Conservation (phyloP, 2,113 vertebrate species). For the Chroicocephalus ridibundus region DNA sequence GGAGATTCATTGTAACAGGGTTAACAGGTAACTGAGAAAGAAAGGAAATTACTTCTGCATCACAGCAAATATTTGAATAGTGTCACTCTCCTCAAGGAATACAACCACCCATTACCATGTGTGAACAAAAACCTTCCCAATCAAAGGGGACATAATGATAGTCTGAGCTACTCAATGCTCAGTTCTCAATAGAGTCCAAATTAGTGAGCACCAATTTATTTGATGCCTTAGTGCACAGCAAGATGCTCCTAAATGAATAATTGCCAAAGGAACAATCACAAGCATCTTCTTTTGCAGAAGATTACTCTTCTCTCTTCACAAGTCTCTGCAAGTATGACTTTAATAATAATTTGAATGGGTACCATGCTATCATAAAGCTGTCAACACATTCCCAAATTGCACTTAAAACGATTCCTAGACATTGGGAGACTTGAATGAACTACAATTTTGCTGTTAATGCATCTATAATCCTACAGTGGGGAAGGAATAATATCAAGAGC, state of each 20-base stretch:
- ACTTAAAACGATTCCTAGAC: conserved; percentile 50
- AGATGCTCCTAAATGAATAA: conserved; percentile 33
- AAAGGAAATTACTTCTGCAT: conserved; percentile 50
- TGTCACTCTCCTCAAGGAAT: background rate
- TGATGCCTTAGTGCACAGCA: background rate
- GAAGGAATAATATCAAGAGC: background rate
- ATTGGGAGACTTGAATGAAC: background rate
- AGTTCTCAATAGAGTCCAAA: background rate
- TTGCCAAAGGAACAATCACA: conserved; percentile 15
- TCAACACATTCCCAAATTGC: conserved; percentile 47
- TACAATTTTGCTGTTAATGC: conserved; percentile 2
- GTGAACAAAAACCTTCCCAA: background rate
- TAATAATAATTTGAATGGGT: conserved; percentile 44
- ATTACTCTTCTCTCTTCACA: conserved; percentile 32
- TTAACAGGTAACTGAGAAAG: conserved; percentile 30
- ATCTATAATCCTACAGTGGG: background rate
- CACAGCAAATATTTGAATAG: conserved; percentile 22
- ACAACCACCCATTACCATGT: background rate
- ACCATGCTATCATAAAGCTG: conserved; percentile 44
- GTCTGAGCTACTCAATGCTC: conserved; percentile 7
- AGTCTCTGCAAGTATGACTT: conserved; percentile 23
- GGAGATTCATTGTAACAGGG: conserved; percentile 30
- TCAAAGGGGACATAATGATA: conserved; percentile 2
- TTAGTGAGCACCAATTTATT: conserved; percentile 34
- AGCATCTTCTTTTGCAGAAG: conserved; percentile 28